Evolutionary conservation across 2,113 vertebrate genomes (phyloP), one percentile per base, ranked within the genome.

Genomic region (Chaetura pelagica): DNA sequence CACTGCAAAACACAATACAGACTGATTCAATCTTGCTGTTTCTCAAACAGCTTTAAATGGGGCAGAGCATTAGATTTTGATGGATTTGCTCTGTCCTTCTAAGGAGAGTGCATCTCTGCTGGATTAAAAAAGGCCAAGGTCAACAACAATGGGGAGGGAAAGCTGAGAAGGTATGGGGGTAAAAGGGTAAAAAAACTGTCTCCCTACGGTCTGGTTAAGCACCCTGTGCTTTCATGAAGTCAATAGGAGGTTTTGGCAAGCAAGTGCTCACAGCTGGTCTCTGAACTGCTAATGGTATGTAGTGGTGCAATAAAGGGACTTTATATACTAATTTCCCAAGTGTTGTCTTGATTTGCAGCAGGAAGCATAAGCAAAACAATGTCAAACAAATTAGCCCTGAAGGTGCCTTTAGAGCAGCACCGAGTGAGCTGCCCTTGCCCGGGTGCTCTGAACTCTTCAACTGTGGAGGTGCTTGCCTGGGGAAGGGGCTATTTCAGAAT

Each of bases 271-370:
- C 91, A 93, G 94, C 88, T 93, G 93, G 72, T 87, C 62, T 81
- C 88, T 87, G 93, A 92, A 61, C 83, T 49, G 96, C 63, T 96
- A 81, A 51, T 7, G 8, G 79, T 69, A 63, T 88, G 77, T 66
- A 42, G 73, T n/a, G 66, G 82, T 93, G 87, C 68, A 68, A 49
- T 86, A 87, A 95, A 81, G 74, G 67, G 72, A n/a, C 62, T 80
- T 75, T 94, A 94, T 87, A 32, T 61, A 79, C 77, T 94, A 93
- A 91, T 95, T 74, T 96, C 67, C 80, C 51, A 59, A 84, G 75
- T 85, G 76, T 77, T 35, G 15, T 89, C 69, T 71, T 94, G 62
- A 94, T 87, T 95, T 95, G 49, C 73, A 80, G 89, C 92, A 76
- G 57, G 29, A 75, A 94, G 44, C 1, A 2, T 63, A 92, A 93